phyloP scores from a whole-genome alignment of 1,140 invertebrate species.

The Ridgeia piscesae region DNA sequence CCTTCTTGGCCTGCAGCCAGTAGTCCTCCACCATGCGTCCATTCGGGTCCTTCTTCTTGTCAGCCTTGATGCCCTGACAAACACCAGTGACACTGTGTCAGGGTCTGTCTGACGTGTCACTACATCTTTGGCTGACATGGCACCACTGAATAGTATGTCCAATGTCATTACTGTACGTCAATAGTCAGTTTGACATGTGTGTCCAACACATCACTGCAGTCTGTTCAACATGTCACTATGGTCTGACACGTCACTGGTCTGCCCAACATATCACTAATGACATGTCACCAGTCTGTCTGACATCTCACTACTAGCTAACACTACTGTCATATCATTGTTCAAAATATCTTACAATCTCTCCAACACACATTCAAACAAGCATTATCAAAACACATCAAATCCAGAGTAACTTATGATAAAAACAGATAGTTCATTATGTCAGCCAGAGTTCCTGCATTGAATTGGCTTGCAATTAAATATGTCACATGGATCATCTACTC shows the following conservation, averaged over 20 bases:
- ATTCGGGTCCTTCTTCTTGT: slow-evolving; percentile 49
- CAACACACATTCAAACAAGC: too few relatives aligned
- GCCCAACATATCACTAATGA: too few relatives aligned
- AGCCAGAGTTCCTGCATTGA: background rate
- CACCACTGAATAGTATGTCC: too few relatives aligned
- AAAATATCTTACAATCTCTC: too few relatives aligned
- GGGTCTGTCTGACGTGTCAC: background rate
- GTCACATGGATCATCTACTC: too few relatives aligned
- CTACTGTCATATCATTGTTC: too few relatives aligned
- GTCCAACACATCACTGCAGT: too few relatives aligned
- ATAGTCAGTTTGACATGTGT: background rate
- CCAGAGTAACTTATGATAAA: background rate
- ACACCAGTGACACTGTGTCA: background rate
- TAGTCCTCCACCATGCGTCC: slow-evolving; percentile 55
- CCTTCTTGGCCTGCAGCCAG: slow-evolving; percentile 55
- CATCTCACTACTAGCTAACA: too few relatives aligned
- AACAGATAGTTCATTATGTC: background rate
- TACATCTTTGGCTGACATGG: background rate
- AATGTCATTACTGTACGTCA: too few relatives aligned
- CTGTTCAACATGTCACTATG: background rate
- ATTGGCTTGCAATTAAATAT: too few relatives aligned
- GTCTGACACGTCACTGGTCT: background rate
- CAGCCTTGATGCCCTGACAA: slow-evolving; percentile 52
- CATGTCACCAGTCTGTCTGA: too few relatives aligned
- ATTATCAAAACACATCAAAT: too few relatives aligned